These are phyloP conservation scores for Drosophila navojoa DNA, from an alignment of 1,140 invertebrate species.

Conservation along the genomic window DNA sequence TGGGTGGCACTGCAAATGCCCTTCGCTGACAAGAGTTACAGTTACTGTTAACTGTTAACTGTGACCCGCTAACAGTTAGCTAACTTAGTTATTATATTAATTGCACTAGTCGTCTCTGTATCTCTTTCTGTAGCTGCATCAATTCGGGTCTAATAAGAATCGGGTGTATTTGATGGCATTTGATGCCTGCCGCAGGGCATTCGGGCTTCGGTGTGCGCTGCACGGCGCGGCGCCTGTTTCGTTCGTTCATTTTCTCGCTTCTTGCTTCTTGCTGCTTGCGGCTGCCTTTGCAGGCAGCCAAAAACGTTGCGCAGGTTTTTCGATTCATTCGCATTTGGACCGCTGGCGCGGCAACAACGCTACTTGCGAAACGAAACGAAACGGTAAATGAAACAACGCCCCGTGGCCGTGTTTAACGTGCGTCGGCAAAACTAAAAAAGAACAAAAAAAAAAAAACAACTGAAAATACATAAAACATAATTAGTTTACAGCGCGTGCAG, in stretches of 20 bases:
- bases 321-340: slow-evolving; percentile 57
- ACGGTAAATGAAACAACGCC: slow-evolving; percentile 81
- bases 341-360: slow-evolving; percentile 59
- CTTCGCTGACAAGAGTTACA: background rate
- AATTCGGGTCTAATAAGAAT: slow-evolving; percentile 21
- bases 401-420: slow-evolving; percentile 50
- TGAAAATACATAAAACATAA: slow-evolving; percentile 16
- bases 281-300: slow-evolving; percentile 27
- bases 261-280: background rate
- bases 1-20: background rate
- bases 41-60: no score
- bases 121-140: background rate
- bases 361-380: slow-evolving; percentile 62
- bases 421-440: slow-evolving; percentile 41
- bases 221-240: background rate
- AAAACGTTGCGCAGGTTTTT: slow-evolving; percentile 50
- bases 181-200: slow-evolving; percentile 8
- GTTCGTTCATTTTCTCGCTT: slow-evolving; percentile 4
- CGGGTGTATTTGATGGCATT: background rate
- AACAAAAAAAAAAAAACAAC: slow-evolving; percentile 18
- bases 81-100: background rate
- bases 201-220: slow-evolving; percentile 10
- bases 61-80: no score
- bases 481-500: slow-evolving; percentile 15
- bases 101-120: background rate